Base-by-base conservation (phyloP, 2,888 invertebrate genomes). In the Xylota segnis region DNA sequence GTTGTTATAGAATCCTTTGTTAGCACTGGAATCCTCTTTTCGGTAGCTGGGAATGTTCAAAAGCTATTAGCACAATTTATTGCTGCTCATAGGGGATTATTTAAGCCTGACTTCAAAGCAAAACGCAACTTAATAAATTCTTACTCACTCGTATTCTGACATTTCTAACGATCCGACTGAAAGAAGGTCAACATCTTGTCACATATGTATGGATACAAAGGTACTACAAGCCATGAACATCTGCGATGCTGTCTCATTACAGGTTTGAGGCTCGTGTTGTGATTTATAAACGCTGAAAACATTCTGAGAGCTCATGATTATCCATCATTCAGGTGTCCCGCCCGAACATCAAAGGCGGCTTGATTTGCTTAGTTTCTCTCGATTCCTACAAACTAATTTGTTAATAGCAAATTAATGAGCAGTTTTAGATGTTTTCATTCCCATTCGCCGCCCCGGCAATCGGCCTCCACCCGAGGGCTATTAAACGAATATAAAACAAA, bases 331-430 rank as follows among this genome's bases (percentile, higher is more conserved):
- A 58, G 70, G 5, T 32, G 6, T n/a, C 14, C 32, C 18, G 40
- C 43, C 29, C 43, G 16, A 56, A 47, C 76, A 43, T 86, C 84
- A 86, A 86, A 86, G 71, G 66, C 71, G 81, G 65, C 52, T 45
- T 14, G 52, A 50, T 61, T 79, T 47, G 79, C 50, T 70, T 65
- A 76, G 84, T 81, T 75, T 61, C 66, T 71, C 66, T 86, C 66
- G 71, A 81, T 86, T 86, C 71, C 81, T 56, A 76, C 66, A 72
- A 71, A 76, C 81, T 71, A 86, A 86, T 86, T 86, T 86, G 84
- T 86, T 79, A 86, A 86, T 86, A 52, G 81, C 81, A 81, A 86
- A 76, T 81, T 86, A 86, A 86, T 86, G 81, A 76, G 81, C 70
- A 50, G 77, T 76, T 81, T 81, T 66, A 66, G 84, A 84, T 84